Percentiles rank a stretch among this genome's conserved stretches.
These are phyloP conservation scores for Caenorhabditis wallacei DNA, from an alignment of 2,888 invertebrate genomes.

Conservation along the genomic window DNA sequence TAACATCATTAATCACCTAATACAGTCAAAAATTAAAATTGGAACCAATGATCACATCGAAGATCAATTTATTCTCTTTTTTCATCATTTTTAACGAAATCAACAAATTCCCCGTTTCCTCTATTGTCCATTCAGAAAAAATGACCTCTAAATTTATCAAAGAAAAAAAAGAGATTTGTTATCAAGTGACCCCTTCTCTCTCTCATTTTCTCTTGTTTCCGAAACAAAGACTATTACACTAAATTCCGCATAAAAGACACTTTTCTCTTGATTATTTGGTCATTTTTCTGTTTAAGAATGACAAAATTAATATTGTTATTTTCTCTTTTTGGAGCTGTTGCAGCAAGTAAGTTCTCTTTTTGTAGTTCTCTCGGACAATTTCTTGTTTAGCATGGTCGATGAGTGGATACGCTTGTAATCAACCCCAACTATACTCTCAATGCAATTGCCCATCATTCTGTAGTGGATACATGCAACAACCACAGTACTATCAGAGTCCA, in stretches of 20 bases:
- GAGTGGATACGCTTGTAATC: slow-evolving; percentile 70
- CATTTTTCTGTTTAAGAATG: neutral
- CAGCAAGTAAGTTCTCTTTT: slow-evolving; percentile 35
- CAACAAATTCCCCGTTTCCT: no score
- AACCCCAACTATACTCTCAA: slow-evolving; percentile 70
- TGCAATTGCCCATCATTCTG: slow-evolving; percentile 72
- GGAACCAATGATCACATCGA: neutral
- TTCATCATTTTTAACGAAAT: neutral
- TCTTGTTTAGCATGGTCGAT: slow-evolving; percentile 59
- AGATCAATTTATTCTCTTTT: neutral
- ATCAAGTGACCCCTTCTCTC: neutral
- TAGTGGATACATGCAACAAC: slow-evolving; percentile 54
- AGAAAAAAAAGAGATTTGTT: slow-evolving; percentile 5
- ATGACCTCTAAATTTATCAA: slow-evolving; percentile 54
- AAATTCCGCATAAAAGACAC: neutral
- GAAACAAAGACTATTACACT: slow-evolving; percentile 11
- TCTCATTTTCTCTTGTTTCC: neutral
- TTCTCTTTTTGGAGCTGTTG: slow-evolving; percentile 16
- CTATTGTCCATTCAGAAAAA: slow-evolving; percentile 36
- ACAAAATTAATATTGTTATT: slow-evolving; percentile 10
- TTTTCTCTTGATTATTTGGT: neutral
- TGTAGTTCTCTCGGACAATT: no score
- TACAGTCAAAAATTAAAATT: neutral
- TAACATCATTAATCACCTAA: no score
- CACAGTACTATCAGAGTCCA: slow-evolving; percentile 38